Evolutionary conservation across 1,140 invertebrate genomes (phyloP).

Genomic region (Tetramorium alpestre): DNA sequence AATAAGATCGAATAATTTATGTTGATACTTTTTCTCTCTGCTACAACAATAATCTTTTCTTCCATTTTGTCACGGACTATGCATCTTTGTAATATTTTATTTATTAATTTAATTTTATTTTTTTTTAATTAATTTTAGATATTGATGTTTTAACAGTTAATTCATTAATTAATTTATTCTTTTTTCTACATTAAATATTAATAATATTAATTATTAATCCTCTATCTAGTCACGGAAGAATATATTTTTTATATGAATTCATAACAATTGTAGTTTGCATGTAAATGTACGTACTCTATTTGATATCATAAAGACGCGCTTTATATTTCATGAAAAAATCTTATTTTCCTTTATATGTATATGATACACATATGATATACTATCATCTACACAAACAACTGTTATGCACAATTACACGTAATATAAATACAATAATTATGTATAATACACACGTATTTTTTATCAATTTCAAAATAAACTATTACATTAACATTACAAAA

Average conservation of each 20-base stretch:
- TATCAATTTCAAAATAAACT: not conserved
- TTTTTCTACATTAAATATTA: constrained; percentile 3
- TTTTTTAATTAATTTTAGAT: not conserved
- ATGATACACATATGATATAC: not conserved
- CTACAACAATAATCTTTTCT: not conserved
- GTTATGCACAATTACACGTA: constrained; percentile 5
- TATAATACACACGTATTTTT: not conserved
- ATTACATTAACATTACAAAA: not conserved
- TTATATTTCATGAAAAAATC: constrained; percentile 18
- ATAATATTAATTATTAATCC: constrained; percentile 27
- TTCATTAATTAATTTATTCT: not conserved
- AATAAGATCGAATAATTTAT: constrained; percentile 14
- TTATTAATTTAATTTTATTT: not conserved
- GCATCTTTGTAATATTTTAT: not conserved
- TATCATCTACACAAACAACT: constrained; percentile 20
- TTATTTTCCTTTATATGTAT: not conserved
- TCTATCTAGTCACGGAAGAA: not conserved
- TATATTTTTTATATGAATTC: constrained; percentile 54
- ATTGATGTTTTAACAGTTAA: constrained; percentile 6
- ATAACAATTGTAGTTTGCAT: constrained; percentile 26
- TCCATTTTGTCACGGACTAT: not conserved
- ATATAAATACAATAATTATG: not conserved
- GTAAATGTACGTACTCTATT: not conserved
- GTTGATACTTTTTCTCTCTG: not conserved
- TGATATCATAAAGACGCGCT: not conserved